Evolutionary conservation across 2,888 invertebrate species (phyloP).

Genomic region (Leptinotarsa juncta): DNA sequence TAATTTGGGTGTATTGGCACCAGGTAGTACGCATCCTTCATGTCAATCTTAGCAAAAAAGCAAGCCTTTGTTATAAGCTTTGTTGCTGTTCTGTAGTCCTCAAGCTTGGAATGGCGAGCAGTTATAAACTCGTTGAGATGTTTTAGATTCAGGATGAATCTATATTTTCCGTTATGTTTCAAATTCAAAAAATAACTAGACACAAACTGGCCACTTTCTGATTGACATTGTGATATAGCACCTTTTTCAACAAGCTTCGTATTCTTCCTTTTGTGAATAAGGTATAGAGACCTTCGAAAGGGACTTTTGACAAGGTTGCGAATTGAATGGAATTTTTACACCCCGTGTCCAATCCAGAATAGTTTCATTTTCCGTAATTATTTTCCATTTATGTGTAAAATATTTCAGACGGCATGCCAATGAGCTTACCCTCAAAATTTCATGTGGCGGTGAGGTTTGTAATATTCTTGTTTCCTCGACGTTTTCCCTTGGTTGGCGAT

Average conservation of each 20-base stretch:
- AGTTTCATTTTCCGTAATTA: slow-evolving; percentile 11
- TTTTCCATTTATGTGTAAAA: background rate
- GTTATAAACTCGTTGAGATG: background rate
- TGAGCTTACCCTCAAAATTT: background rate
- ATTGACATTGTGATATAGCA: slow-evolving; percentile 8
- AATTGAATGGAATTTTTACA: slow-evolving; percentile 26
- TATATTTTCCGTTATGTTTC: background rate
- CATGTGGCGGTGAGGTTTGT: background rate
- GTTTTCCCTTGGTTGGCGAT: background rate
- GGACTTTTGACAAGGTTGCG: slow-evolving; percentile 13
- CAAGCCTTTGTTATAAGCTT: slow-evolving; percentile 4
- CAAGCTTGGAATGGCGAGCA: slow-evolving; percentile 23
- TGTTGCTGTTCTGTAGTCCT: slow-evolving; percentile 20
- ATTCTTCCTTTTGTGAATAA: background rate
- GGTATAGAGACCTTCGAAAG: slow-evolving; percentile 4
- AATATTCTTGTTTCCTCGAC: background rate
- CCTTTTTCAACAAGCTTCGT: background rate
- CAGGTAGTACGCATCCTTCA: slow-evolving; percentile 23
- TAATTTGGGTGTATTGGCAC: background rate
- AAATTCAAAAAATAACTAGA: slow-evolving; percentile 18
- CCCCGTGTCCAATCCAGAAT: slow-evolving; percentile 31
- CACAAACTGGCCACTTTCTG: slow-evolving; percentile 12
- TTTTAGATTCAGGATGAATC: too few relatives aligned
- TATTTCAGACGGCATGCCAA: slow-evolving; percentile 5
- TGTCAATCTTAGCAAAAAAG: slow-evolving; percentile 25